A percentile compares a stretch with the other conserved stretches of the same genome.
Conservation (phyloP, 1,140 invertebrate genomes). For the Drosophila littoralis region DNA sequence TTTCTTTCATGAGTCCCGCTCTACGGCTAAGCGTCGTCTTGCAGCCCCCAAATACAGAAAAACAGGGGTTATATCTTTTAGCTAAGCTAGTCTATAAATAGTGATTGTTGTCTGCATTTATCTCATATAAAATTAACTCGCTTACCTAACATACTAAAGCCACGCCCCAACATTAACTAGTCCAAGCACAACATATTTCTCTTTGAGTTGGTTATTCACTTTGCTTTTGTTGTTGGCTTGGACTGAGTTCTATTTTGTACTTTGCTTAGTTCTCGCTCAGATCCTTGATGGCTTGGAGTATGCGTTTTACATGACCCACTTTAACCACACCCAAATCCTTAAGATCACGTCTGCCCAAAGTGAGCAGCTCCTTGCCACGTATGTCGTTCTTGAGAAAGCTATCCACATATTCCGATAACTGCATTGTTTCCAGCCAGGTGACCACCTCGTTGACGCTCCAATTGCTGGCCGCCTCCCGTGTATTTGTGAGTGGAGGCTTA, state of each 20-base stretch:
- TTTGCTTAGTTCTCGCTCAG: constrained; percentile 84
- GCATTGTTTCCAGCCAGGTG: constrained; percentile 94
- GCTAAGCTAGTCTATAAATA: constrained; percentile 78
- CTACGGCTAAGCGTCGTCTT: constrained; percentile 1
- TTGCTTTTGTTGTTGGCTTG: background rate
- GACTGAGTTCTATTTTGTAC: constrained; percentile 47
- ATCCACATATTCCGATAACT: constrained; percentile 94
- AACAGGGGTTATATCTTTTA: constrained; percentile 35
- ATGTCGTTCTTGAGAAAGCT: constrained; percentile 96
- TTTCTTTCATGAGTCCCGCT: constrained; percentile 25
- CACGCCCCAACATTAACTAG: constrained; percentile 13
- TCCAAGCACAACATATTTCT: constrained; percentile 23
- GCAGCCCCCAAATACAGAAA: constrained; percentile 8
- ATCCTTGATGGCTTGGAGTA: constrained; percentile 96
- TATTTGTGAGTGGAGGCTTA: constrained; percentile 69
- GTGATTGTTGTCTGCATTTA: constrained; percentile 81
- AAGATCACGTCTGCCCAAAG: constrained; percentile 92
- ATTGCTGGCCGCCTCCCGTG: constrained; percentile 84
- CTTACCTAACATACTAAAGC: constrained; percentile 36
- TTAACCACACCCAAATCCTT: constrained; percentile 96
- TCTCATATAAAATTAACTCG: constrained; percentile 47
- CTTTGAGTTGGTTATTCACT: constrained; percentile 13
- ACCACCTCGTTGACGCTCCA: constrained; percentile 91
- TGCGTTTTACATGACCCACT: constrained; percentile 96
- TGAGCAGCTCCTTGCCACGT: constrained; percentile 94